Evolutionary conservation across 1,140 invertebrate genomes (phyloP), one percentile per base, ranked within the genome.

Genomic region (Diplogasteroides magnus): DNA sequence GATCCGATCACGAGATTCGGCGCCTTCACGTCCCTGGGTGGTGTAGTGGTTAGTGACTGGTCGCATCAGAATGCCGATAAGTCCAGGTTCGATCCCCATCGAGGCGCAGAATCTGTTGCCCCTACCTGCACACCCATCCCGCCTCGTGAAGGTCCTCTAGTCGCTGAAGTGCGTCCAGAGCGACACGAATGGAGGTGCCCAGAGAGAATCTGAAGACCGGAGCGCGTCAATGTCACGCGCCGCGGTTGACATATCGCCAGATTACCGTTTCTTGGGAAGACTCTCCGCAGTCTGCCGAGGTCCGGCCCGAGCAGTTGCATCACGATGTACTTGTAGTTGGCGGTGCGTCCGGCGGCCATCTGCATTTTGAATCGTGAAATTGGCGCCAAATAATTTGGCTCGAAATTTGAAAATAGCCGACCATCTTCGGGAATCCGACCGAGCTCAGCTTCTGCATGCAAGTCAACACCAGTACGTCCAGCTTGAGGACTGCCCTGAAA

Each of bases 11-110:
- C 75, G 55, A 77, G 78, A 31, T 77, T 77, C 0, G 76, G 76
- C 1, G 76, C 77, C 64, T 77, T 77, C 11, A 77, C 73, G 48
- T 77, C 76, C 2, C 76, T 66, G n/a, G n/a, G n/a, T n/a, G n/a
- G n/a, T n/a, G n/a, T n/a, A n/a, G n/a, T n/a, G n/a, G n/a, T n/a
- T n/a, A n/a, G n/a, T n/a, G n/a, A n/a, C n/a, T n/a, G n/a, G n/a
- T n/a, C n/a, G n/a, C n/a, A n/a, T n/a, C n/a, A n/a, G n/a, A n/a
- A n/a, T n/a, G n/a, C n/a, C n/a, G n/a, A n/a, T n/a, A n/a, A n/a
- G n/a, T n/a, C n/a, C n/a, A n/a, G n/a, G n/a, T n/a, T n/a, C n/a
- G n/a, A n/a, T n/a, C n/a, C n/a, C n/a, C n/a, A n/a, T n/a, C n/a
- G n/a, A n/a, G n/a, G n/a, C n/a, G n/a, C n/a, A n/a, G n/a, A n/a